Base-by-base conservation (phyloP, 1,140 invertebrate species). In the Pollicipes pollicipes region DNA sequence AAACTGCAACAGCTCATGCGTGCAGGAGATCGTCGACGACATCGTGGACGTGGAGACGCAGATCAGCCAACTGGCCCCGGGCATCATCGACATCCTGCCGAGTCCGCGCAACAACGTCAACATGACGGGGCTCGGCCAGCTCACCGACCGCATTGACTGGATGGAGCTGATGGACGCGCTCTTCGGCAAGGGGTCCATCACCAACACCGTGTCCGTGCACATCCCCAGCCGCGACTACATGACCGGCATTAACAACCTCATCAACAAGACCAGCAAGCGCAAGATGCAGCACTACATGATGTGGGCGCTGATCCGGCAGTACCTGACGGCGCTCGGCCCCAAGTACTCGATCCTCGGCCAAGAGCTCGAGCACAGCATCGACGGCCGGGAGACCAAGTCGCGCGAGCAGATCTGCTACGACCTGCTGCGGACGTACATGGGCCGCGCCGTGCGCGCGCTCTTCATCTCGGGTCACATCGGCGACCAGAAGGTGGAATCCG, bases 301-400 rank as follows among this genome's bases (percentile, higher is more conserved):
- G 64, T 66, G 64, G 64, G 64, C 64, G 8, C n/a, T 29, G 6
- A 66, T 66, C 64, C 3, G 17, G 28, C 64, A 66, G 28, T 66
- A 66, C 17, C 64, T 66, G 2, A 8, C n/a, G 6, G 64, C 64
- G n/a, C 64, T 66, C 6, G 64, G 64, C 3, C 64, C 64, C 64
- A 66, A 66, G 28, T 66, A 66, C 28, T 66, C 64, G 3, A 27
- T 66, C 27, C 64, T 66, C 3, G 64, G 28, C 27, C 64, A 66
- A n/a, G 64, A 66, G n/a, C n/a, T 66, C 24, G 64, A 66, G 64
- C 64, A 66, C 64, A 66, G 64, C 64, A 66, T 66, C 17, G 64
- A 66, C 27, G 64, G 64, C 3, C 64, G 64, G 3, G 64, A 66
- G 64, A 29, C 64, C 17, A 66, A 66, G 28, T n/a, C 64, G n/a